Evolutionary conservation across 92 coral and sea anemone species (phyloP).

Genomic region (Paragorgia papillata): DNA sequence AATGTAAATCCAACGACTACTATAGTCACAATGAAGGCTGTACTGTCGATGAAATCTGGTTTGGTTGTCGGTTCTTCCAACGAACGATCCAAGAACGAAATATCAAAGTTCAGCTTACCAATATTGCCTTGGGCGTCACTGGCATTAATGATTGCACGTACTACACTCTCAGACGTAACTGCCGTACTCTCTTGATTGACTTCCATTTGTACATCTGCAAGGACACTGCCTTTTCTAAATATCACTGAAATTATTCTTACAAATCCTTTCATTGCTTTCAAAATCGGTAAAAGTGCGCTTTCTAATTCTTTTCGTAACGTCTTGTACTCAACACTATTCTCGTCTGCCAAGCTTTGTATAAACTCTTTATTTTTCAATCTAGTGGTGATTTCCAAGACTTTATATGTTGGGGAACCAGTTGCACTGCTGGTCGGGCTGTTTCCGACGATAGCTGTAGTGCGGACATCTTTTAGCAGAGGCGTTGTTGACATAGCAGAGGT

Average conservation of each 20-base stretch:
- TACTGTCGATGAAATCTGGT: neutral
- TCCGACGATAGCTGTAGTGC: neutral
- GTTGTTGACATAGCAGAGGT: neutral
- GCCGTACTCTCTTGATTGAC: neutral
- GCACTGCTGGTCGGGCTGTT: neutral
- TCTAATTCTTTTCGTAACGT: neutral
- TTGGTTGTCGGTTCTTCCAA: neutral
- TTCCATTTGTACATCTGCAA: neutral
- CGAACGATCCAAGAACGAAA: neutral
- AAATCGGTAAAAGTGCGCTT: neutral
- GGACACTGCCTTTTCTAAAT: neutral
- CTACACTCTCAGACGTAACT: neutral
- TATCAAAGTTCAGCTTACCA: neutral
- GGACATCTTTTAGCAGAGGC: neutral
- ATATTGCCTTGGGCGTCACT: neutral
- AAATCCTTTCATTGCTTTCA: neutral
- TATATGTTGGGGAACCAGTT: neutral
- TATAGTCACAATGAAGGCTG: neutral
- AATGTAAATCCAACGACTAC: neutral
- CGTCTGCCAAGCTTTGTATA: neutral
- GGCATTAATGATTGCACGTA: constrained; percentile 11
- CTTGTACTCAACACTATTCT: neutral
- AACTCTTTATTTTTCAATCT: neutral
- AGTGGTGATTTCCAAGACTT: neutral
- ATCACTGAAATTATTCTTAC: neutral